Base-by-base conservation (phyloP, 2,113 vertebrate genomes). In the Toxotes chatareus region DNA sequence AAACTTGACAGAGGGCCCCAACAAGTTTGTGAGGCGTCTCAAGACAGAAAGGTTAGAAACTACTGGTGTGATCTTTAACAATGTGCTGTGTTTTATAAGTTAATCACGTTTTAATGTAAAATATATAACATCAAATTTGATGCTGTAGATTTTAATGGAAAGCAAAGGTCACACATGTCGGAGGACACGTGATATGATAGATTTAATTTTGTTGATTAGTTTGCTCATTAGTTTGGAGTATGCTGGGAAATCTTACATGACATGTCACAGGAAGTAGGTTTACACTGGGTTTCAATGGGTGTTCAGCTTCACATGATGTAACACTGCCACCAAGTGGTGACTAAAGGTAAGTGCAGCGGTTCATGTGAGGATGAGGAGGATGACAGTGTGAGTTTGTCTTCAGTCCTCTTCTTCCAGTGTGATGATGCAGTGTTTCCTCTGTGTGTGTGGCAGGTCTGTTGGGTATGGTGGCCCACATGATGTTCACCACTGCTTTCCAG, bases 401-500 rank as follows among this genome's bases (percentile, higher is more conserved):
- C 21, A 19, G 19, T 21, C 17, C 2, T 62, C 7, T 59, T 23
- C 8, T 53, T 32, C 31, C 57, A 19, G 16, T 38, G 17, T 36
- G 3, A 36, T 11, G 34, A 36, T 2, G 1, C 27, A 1, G 4
- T 21, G 44, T 32, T 36, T 8, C 3, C 23, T 62, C 11, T 51
- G 59, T 66, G 53, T 73, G 5, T 67, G 5, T 67, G n/a, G 9
- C 88, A 99, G 98, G 98, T 88, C 96, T 99, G 66, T 91, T 99
- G 76, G 98, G 98, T 9, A 99, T 99, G 98, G 97, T 99, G 36
- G 97, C 98, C 64, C 98, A 99, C 88, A 99, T 99, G 98, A 99
- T 99, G 98, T 99, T 97, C 89, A 99, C 98, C 2, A 99, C 98
- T 49, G 98, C 98, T 13, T 99, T 99, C 94, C 98, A 99, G 92